Base-by-base conservation (phyloP, 2,888 invertebrate genomes). In the Stenchaetothrips biformis region DNA sequence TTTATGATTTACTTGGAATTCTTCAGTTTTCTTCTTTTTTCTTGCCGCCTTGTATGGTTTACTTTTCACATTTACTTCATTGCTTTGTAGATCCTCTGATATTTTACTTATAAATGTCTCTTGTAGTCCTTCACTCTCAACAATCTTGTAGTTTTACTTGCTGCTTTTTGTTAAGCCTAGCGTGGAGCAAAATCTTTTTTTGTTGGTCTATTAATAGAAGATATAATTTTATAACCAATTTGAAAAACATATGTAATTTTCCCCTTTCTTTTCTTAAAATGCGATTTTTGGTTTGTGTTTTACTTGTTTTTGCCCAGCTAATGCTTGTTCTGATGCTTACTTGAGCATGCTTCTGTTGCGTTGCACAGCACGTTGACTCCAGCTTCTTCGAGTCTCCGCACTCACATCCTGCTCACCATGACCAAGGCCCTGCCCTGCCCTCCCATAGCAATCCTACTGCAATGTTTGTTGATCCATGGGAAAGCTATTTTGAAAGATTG, bases 391-490 rank as follows among this genome's bases (percentile, higher is more conserved):
- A 74, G 67, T 74, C 67, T 74, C 67, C 67, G 25, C 67, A 74
- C 67, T 74, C 67, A 21, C 67, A 74, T 7, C 67, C 67, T 74
- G 67, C 21, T 25, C 67, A 74, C 25, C 67, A 74, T 74, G 67
- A 74, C 21, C 67, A 7, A 21, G 67, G 67, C 25, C 67, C 67
- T 25, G 25, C 25, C 11, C 67, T 74, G 67, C 67, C 67, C 25
- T 25, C 67, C n/a, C 67, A 21, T 25, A 74, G 11, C 8, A 21
- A 21, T 3, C 21, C 67, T 21, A 25, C n/a, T 11, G 25, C 21
- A 11, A 80, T 79, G 77, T 88, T 89, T 84, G 87, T 87, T 87
- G 94, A 95, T 89, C 94, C 94, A 80, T 95, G 95, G 95, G 91
- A 93, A 84, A 89, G 90, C 84, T 93, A 92, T 48, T n/a, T 59